phyloP scores from a whole-genome alignment of 2,888 invertebrate species.

The Zonitis immaculata region DNA sequence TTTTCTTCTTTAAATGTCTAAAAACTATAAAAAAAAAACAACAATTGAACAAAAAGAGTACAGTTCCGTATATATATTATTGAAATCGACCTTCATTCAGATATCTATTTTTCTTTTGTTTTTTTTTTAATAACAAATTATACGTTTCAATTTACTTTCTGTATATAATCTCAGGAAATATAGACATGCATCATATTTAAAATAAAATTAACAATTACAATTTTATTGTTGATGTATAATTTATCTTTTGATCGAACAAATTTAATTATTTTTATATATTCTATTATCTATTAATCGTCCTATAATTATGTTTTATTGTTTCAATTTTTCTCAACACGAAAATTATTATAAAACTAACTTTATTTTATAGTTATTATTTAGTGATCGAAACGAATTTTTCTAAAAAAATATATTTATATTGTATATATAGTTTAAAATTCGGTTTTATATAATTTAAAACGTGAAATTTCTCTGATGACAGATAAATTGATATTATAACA shows the following conservation, averaged over 20 bases:
- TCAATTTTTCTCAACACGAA: neutral
- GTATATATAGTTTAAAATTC: too few species aligned
- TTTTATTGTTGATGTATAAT: constrained; percentile 20
- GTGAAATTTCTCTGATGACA: constrained; percentile 36
- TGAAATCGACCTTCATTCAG: neutral
- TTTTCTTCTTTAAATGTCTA: neutral
- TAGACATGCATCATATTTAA: constrained; percentile 12
- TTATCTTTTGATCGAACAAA: constrained; percentile 10
- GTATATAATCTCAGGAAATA: constrained; percentile 17
- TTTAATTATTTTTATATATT: constrained; percentile 10
- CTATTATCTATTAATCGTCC: neutral
- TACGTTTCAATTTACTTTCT: neutral
- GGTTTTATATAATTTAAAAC: constrained; percentile 15
- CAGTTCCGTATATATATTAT: too few species aligned
- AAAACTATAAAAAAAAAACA: too few species aligned
- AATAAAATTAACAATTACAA: constrained; percentile 16
- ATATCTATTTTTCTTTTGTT: constrained; percentile 6
- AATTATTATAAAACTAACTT: too few species aligned
- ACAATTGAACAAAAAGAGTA: too few species aligned
- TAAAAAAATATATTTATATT: too few species aligned
- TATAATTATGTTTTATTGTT: neutral
- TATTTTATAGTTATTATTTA: too few species aligned
- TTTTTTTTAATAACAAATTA: constrained; percentile 10
- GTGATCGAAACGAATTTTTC: too few species aligned
- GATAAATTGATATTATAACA: constrained; percentile 32